Base-by-base conservation (phyloP, 1,140 invertebrate species). In the Holotrichia oblita region DNA sequence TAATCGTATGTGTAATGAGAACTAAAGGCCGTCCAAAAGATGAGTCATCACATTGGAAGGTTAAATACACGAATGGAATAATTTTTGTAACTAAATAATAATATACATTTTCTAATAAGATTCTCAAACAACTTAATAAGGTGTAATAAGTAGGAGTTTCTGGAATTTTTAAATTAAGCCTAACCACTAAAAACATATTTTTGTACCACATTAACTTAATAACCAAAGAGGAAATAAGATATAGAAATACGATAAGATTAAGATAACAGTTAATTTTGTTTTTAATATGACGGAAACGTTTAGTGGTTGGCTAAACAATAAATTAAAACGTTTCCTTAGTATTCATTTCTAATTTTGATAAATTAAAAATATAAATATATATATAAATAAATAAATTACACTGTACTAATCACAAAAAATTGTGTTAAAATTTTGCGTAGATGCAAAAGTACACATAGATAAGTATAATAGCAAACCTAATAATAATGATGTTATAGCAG, bases 1-100 rank as follows among this genome's bases (percentile, higher is more conserved):
- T 14, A 55, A 64, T 61, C n/a, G 22, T 44, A 78, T n/a, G n/a
- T n/a, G n/a, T 79, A 59, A 55, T 78, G 69, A 40, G 48, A 48
- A 59, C 20, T 76, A 59, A 55, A 77, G 22, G 27, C 40, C 24
- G 48, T 24, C 12, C 40, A 79, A n/a, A 12, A 24, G 24, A 61
- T 77, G 41, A 79, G 17, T 69, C 59, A 78, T 64, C 14, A n/a
- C 40, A 12, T 55, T 55, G n/a, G 55, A 74, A 61, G 59, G 41
- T 59, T 55, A 34, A 59, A 44, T 48, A 42, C 73, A 73, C 20
- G 42, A 44, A 76, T 24, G 61, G 14, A 24, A 64, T 55, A 77
- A 48, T 77, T 55, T n/a, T 22, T 59, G 74, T n/a, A 41, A 24
- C 76, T 64, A 6, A 55, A 17, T 17, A 55, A 55, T 55, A 14